Evolutionary conservation across 2,888 invertebrate genomes (phyloP), one percentile per base, ranked within the genome.

Genomic region (Tetheella fluctuosa): DNA sequence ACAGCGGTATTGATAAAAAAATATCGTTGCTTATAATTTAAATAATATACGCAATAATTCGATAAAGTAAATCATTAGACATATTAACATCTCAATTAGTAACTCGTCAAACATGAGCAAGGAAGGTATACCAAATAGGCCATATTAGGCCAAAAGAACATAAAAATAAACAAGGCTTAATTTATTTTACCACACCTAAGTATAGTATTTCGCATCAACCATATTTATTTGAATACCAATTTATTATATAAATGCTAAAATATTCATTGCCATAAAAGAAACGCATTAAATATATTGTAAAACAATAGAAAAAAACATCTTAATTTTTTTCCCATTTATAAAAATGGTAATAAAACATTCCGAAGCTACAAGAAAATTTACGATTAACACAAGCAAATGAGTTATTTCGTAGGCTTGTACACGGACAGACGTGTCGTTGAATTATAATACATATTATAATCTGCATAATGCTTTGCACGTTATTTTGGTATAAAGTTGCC

Each of bases 361-460:
- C 20, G 48, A 48, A 48, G 48, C 10, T 20, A 20, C 17, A 48
- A 20, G 48, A 48, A 20, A 42, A 48, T 48, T 48, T 48, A 48
- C 48, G 48, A 48, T 78, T 74, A 73, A 71, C 66, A 72, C 76
- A 83, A 73, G 78, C 76, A 83, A 84, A 85, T 85, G 70, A 71
- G 71, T 62, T 39, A 65, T 63, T 57, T 64, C 64, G 67, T 80
- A 83, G 61, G 81, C 82, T 64, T 57, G 61, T 72, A 70, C 85
- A 84, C 81, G 83, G 39, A 52, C 73, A 70, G 15, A 59, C 83
- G 80, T 84, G 85, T 70, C 67, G 53, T 15, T 63, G 83, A 79
- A 84, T 84, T 69, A 70, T 80, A 79, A 79, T 79, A 70, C 6
- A n/a, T n/a, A n/a, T 72, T 72, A 62, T 62, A 65, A 64, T 74